A percentile compares a stretch with the other conserved stretches of the same genome.
These are phyloP conservation scores for Sesia bembeciformis DNA, from an alignment of 2,888 invertebrate genomes.

Conservation along the genomic window DNA sequence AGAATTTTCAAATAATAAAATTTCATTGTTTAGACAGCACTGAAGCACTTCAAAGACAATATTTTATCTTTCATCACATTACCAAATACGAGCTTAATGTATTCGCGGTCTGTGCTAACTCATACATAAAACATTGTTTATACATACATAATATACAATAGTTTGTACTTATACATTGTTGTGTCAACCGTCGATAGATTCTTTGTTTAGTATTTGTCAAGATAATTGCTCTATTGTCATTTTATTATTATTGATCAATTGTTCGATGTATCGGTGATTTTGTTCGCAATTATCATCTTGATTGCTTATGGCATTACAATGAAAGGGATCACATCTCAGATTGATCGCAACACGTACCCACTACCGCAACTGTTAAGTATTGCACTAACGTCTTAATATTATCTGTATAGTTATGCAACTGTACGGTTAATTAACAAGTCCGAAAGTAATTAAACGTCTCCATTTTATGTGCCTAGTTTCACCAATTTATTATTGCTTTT, in stretches of 20 bases:
- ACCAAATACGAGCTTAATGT: constrained; percentile 43
- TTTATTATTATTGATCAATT: constrained; percentile 36
- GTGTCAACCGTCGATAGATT: constrained; percentile 32
- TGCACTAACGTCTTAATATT: no score
- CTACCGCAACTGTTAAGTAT: no score
- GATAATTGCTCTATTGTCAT: constrained; percentile 55
- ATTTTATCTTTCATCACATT: constrained; percentile 46
- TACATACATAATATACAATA: constrained; percentile 12
- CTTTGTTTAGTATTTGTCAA: constrained; percentile 45
- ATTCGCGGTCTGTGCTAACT: constrained; percentile 25
- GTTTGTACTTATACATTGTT: constrained; percentile 19
- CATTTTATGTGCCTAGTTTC: no score
- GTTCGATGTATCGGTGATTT: constrained; percentile 22
- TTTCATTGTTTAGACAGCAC: background rate
- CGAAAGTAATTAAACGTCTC: no score
- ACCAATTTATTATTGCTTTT: no score
- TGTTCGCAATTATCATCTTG: constrained; percentile 22
- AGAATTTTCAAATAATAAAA: background rate
- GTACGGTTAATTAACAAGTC: no score
- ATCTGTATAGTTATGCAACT: no score
- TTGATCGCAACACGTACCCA: background rate
- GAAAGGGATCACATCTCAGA: constrained; percentile 13
- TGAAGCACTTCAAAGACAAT: constrained; percentile 29
- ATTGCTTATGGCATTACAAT: constrained; percentile 18
- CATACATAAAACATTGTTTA: constrained; percentile 25